phyloP scores from a whole-genome alignment of 2,797 vertebrate genomes.

The Neostethus bicornis region DNA sequence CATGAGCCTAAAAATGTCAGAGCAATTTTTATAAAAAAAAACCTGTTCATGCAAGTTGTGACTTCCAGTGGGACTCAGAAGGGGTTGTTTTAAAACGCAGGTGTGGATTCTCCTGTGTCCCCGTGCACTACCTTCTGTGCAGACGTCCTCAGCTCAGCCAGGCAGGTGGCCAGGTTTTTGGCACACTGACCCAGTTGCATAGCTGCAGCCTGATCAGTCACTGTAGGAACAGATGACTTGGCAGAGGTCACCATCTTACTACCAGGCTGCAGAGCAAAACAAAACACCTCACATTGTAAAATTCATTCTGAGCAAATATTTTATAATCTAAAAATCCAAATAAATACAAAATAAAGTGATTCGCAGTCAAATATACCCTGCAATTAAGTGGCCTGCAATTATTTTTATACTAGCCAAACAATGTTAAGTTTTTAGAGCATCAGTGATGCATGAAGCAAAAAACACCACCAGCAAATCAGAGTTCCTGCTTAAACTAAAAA shows the following conservation, averaged over 20 bases:
- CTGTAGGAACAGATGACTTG: constrained; percentile 94
- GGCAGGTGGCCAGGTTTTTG: constrained; percentile 95
- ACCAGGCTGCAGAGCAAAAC: constrained; percentile 82
- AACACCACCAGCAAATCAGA: constrained; percentile 25
- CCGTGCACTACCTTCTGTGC: constrained; percentile 88
- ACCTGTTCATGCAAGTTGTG: neutral
- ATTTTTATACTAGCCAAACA: neutral
- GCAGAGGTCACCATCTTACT: constrained; percentile 98
- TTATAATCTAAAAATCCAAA: neutral
- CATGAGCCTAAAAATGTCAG: constrained; percentile 88
- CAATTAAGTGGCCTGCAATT: neutral
- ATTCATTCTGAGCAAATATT: neutral
- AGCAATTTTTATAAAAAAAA: no score
- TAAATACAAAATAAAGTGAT: neutral
- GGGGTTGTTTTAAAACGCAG: neutral
- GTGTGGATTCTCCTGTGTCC: neutral
- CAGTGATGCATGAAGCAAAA: constrained; percentile 18
- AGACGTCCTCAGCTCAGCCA: constrained; percentile 92
- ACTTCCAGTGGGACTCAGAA: neutral
- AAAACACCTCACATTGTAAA: neutral
- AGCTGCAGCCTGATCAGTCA: constrained; percentile 94
- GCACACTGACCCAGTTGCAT: constrained; percentile 98
- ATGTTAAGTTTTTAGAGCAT: constrained; percentile 6
- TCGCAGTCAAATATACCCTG: neutral
- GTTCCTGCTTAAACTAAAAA: constrained; percentile 34